Conservation (phyloP, 1,140 invertebrate genomes). For the Lucilia sericata region DNA sequence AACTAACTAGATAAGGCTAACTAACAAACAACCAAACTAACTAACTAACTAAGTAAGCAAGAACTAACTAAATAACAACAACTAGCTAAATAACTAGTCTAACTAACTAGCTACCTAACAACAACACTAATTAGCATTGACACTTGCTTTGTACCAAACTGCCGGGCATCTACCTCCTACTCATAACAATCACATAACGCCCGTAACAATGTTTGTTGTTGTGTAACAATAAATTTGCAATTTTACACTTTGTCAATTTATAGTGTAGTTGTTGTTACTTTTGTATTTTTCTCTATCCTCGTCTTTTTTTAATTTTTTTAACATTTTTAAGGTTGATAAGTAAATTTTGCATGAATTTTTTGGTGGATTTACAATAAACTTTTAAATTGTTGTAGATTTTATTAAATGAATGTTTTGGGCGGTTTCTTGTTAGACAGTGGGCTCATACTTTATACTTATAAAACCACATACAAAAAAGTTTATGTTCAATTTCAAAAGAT, state of each 20-base stretch:
- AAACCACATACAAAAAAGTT: no score
- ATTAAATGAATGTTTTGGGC: neutral
- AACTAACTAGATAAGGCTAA: no score
- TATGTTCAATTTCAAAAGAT: no score
- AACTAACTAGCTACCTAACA: no score
- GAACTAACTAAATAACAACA: no score
- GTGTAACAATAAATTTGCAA: slow-evolving; percentile 21
- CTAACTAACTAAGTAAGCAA: no score
- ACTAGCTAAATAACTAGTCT: no score
- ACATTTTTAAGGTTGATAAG: neutral
- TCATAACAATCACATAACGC: neutral
- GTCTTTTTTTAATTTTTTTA: neutral
- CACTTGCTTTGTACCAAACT: no score
- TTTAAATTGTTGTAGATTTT: slow-evolving; percentile 14
- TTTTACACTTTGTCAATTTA: slow-evolving; percentile 21
- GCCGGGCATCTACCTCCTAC: neutral
- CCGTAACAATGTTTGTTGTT: neutral
- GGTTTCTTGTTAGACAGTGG: neutral
- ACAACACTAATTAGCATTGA: no score
- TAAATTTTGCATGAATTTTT: slow-evolving; percentile 7
- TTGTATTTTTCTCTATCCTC: neutral
- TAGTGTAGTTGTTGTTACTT: neutral
- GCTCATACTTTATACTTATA: no score
- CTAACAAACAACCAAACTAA: no score
- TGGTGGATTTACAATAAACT: slow-evolving; percentile 20